A percentile compares a stretch with the other conserved stretches of the same genome.
Evolutionary conservation across 2,797 vertebrate genomes (phyloP).

Genomic region (Erpetoichthys calabaricus): DNA sequence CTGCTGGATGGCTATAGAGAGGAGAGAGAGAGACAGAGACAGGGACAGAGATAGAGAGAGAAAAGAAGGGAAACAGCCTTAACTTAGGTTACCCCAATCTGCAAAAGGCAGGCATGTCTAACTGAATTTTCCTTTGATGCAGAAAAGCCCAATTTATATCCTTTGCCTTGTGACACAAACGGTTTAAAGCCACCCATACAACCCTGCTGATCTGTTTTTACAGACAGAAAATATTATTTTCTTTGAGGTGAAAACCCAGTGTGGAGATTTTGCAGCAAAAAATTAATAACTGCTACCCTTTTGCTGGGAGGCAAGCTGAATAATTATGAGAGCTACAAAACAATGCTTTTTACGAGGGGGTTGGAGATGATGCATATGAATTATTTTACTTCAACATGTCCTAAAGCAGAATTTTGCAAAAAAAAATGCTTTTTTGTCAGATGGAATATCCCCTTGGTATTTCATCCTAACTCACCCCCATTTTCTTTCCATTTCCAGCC

Average conservation of each 20-base stretch:
- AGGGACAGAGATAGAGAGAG: too few species aligned
- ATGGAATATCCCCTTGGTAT: constrained; percentile 41
- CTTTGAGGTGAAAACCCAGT: constrained; percentile 3
- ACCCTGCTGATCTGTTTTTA: constrained; percentile 12
- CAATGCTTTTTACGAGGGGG: constrained; percentile 26
- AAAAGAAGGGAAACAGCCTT: too few species aligned
- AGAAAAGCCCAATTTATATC: constrained; percentile 1
- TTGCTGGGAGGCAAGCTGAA: constrained; percentile 31
- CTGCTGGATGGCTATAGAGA: too few species aligned
- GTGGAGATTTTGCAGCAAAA: constrained; percentile 12
- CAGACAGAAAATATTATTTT: constrained; percentile 6
- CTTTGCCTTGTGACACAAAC: not conserved
- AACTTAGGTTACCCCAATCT: too few species aligned
- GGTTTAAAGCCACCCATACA: not conserved
- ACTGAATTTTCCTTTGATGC: too few species aligned
- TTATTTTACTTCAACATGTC: constrained; percentile 56
- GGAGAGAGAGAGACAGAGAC: too few species aligned
- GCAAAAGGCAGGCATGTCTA: too few species aligned
- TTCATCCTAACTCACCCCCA: constrained; percentile 33
- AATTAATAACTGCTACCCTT: constrained; percentile 25
- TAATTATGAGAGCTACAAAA: constrained; percentile 28
- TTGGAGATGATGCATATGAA: constrained; percentile 62
- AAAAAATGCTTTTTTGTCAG: constrained; percentile 45
- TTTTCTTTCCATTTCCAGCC: constrained; percentile 26
- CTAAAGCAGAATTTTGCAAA: constrained; percentile 49